These are phyloP conservation scores for Ellobius talpinus DNA, from an alignment of 2,113 vertebrate genomes.

Conservation along the genomic window DNA sequence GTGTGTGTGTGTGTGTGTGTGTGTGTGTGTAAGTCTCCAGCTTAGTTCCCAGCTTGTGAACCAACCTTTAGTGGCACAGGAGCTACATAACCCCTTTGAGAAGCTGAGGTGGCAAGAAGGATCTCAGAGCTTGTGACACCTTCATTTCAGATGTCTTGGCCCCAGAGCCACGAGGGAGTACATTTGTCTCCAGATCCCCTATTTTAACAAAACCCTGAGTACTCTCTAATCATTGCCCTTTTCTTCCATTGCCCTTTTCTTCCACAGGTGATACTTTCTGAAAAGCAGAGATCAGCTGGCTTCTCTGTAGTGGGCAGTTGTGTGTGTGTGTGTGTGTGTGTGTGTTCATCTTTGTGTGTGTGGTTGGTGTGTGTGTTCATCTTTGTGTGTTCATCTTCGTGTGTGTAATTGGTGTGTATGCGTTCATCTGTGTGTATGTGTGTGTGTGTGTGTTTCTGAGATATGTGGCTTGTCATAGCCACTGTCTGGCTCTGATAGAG, in stretches of 20 bases:
- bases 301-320: too few species aligned
- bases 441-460: not conserved
- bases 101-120: too few species aligned
- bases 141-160: not conserved
- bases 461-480: rapidly evolving
- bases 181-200: too few species aligned
- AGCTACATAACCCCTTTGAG: too few species aligned
- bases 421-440: not conserved
- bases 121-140: not conserved
- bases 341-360: too few species aligned
- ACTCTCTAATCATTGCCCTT: rapidly evolving
- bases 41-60: too few species aligned
- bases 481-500: rapidly evolving
- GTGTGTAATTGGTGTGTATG: too few species aligned
- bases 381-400: too few species aligned
- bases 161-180: not conserved
- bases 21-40: too few species aligned
- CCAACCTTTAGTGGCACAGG: too few species aligned
- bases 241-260: rapidly evolving
- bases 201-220: rapidly evolving
- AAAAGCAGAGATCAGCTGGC: not conserved
- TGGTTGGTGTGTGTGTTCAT: not conserved
- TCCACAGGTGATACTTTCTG: rapidly evolving
- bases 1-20: rapidly evolving
- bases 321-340: not conserved